A percentile compares a stretch with the other conserved stretches of the same genome.
Conservation (phyloP, 2,113 vertebrate species). For the Plectropomus leopardus region DNA sequence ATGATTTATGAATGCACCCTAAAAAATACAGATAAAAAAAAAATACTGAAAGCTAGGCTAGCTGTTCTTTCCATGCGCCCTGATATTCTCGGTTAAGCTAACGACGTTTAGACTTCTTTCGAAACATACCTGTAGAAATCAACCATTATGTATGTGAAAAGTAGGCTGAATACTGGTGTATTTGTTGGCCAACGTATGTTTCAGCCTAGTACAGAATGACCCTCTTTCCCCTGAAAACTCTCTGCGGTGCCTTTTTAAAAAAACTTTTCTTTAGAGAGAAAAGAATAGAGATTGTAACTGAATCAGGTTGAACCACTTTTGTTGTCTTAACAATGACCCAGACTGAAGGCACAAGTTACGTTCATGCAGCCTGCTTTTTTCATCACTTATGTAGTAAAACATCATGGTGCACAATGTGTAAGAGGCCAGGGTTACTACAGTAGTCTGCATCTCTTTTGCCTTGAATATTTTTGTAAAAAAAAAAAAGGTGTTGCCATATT, state of each 20-base stretch:
- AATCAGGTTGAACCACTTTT: slow-evolving; percentile 54
- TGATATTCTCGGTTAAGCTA: too few relatives aligned
- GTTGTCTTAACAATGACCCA: neutral
- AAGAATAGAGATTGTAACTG: neutral
- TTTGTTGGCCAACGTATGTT: neutral
- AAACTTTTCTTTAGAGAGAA: slow-evolving; percentile 5
- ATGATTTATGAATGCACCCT: too few relatives aligned
- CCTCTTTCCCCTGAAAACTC: neutral
- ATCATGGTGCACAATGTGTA: too few relatives aligned
- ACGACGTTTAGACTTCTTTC: neutral
- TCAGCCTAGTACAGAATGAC: neutral
- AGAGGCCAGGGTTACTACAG: neutral
- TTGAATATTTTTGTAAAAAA: neutral
- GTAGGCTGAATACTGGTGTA: neutral
- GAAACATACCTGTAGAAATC: too few relatives aligned
- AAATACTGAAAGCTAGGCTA: too few relatives aligned
- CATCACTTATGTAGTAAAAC: neutral
- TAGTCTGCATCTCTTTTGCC: slow-evolving; percentile 49
- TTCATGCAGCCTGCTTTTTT: neutral
- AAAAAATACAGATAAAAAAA: too few relatives aligned
- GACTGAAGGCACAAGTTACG: neutral
- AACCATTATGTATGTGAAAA: too few relatives aligned
- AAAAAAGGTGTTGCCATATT: neutral
- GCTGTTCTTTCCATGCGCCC: too few relatives aligned
- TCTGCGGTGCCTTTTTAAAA: neutral